Base-by-base conservation (phyloP, 1,140 invertebrate genomes). In the Theocolax elegans region DNA sequence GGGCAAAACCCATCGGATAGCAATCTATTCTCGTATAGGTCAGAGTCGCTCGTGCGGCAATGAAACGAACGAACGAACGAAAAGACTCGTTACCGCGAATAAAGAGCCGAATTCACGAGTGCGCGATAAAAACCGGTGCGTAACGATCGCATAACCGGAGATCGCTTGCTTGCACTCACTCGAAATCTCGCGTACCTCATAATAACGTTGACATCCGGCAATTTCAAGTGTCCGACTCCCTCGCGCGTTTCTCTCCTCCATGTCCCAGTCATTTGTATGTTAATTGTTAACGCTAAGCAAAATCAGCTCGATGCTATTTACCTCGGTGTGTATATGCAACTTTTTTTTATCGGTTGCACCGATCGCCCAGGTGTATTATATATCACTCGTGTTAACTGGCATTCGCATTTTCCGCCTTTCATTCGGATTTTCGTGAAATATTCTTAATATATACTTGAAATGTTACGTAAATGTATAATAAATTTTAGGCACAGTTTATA, bases 271-370 rank as follows among this genome's bases (percentile, higher is more conserved):
- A 70, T 76, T 74, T 76, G 71, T 76, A 74, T 74, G 71, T 71
- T 76, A 76, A 76, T 76, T 76, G 75, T 74, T 72, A 67, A 74
- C 71, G 73, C 67, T 74, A 74, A 76, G 63, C 58, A 71, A 29
- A 10, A 68, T 4, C 66, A 67, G 71, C 63, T 35, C 56, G 69
- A 38, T 23, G 65, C 44, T n/a, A 38, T 67, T 67, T 48, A 48
- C 42, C 42, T 19, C 42, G 54, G 54, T 1, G n/a, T n/a, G n/a
- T n/a, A n/a, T n/a, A n/a, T n/a, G 25, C 13, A 7, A 17, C 49
- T 27, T n/a, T n/a, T n/a, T n/a, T 25, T 27, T 66, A 66, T 66
- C 63, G 38, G 17, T 46, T 9, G 21, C 31, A 13, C 1, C 23
- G 10, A 42, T 66, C 64, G 40, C 64, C 4, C 29, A 21, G 13